Percentiles rank a stretch among this genome's conserved stretches.
Evolutionary conservation across 2,797 vertebrate genomes (phyloP).

Genomic region (Mustela erminea): DNA sequence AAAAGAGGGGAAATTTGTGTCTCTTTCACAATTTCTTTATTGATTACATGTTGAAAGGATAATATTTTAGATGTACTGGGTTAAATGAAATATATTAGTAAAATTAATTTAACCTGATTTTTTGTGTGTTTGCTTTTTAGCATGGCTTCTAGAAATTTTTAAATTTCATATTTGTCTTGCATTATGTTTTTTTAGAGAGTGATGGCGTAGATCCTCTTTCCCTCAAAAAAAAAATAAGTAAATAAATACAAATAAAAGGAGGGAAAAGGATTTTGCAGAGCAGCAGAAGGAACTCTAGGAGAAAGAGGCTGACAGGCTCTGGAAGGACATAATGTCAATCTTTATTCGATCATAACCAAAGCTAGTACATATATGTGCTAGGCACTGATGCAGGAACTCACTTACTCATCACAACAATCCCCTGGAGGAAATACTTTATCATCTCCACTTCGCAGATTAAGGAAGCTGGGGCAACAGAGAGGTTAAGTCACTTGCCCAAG

Average conservation of each 20-base stretch:
- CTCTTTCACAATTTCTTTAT: background rate
- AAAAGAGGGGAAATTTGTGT: background rate
- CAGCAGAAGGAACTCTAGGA: background rate
- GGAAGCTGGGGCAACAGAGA: background rate
- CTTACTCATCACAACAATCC: background rate
- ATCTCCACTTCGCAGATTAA: background rate
- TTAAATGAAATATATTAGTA: background rate
- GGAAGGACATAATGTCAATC: background rate
- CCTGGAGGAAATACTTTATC: background rate
- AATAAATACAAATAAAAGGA: background rate
- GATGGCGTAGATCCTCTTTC: background rate
- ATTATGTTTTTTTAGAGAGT: background rate
- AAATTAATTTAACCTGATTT: background rate
- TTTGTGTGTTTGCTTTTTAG: background rate
- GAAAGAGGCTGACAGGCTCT: background rate
- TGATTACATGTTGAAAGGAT: background rate
- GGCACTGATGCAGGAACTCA: background rate
- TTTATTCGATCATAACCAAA: background rate
- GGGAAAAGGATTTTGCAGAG: background rate
- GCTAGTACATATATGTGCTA: background rate
- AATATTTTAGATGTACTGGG: background rate
- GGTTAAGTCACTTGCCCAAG: background rate
- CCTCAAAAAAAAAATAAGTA: background rate
- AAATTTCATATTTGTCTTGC: background rate
- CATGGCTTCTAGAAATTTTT: constrained; percentile 31